phyloP scores from a whole-genome alignment of 2,797 vertebrate genomes.

The Sparidentex hasta region DNA sequence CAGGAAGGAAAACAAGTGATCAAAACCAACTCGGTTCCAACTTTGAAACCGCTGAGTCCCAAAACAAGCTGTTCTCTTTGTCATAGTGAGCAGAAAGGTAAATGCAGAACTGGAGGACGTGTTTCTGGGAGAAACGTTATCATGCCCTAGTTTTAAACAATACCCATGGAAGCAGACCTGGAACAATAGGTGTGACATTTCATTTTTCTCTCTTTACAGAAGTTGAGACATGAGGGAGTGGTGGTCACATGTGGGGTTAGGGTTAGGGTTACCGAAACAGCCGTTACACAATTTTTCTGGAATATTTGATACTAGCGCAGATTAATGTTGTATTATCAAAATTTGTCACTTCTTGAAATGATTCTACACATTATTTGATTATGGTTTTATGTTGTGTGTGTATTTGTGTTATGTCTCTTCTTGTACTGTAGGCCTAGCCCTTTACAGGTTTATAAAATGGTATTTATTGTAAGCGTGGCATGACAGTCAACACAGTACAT shows the following conservation, averaged over 20 bases:
- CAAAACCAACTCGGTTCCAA: slow-evolving; percentile 5
- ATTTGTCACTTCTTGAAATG: too few species aligned
- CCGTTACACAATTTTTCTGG: not conserved
- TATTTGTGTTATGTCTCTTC: not conserved
- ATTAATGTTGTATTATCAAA: not conserved
- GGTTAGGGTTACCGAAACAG: not conserved
- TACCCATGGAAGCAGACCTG: slow-evolving; percentile 20
- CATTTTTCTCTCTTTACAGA: slow-evolving; percentile 54
- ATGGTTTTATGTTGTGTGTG: not conserved
- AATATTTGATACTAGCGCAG: not conserved
- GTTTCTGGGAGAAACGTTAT: slow-evolving; percentile 22
- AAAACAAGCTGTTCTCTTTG: not conserved
- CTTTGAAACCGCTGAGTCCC: not conserved
- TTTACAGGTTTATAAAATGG: not conserved
- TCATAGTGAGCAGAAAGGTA: slow-evolving; percentile 36
- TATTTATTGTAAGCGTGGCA: not conserved
- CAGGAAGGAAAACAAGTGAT: slow-evolving; percentile 33
- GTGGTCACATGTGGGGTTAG: not conserved
- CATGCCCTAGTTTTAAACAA: slow-evolving; percentile 35
- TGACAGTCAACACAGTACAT: not conserved
- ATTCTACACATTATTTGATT: too few species aligned
- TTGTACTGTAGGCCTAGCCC: not conserved
- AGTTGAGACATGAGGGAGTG: not conserved
- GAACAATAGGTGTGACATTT: slow-evolving; percentile 51
- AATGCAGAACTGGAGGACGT: not conserved